These are phyloP conservation scores for Eptesicus fuscus DNA, from an alignment of 2,113 vertebrate species.

Conservation along the genomic window DNA sequence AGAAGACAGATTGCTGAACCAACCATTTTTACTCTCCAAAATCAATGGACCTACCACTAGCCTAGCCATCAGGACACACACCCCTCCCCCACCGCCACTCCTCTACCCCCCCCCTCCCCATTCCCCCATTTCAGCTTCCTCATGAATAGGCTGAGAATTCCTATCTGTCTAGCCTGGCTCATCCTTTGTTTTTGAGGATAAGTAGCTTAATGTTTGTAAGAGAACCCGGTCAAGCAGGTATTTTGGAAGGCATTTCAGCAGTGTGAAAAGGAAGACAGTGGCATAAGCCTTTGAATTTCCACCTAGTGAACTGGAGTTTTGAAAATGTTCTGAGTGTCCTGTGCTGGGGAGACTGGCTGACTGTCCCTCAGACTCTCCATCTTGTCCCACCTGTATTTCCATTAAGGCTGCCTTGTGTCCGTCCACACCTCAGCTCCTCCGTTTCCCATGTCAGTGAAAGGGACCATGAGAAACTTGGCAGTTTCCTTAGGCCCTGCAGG, in stretches of 20 bases:
- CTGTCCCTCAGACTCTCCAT: neutral
- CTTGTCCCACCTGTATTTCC: neutral
- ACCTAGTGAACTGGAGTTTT: neutral
- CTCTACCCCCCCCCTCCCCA: neutral
- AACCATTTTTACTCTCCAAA: neutral
- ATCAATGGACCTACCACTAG: neutral
- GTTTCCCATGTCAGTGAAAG: neutral
- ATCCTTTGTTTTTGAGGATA: neutral
- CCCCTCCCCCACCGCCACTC: neutral
- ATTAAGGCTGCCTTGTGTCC: neutral
- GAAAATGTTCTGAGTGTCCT: neutral
- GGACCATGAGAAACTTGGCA: neutral
- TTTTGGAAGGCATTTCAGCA: neutral
- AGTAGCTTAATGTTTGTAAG: constrained; percentile 11
- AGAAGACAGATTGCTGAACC: neutral
- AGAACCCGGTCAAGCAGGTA: neutral
- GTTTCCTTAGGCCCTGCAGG: neutral
- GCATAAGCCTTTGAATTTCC: neutral
- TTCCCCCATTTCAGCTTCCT: neutral
- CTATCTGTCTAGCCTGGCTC: neutral
- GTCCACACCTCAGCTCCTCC: neutral
- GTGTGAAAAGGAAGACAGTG: neutral
- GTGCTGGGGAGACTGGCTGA: neutral
- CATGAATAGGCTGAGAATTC: neutral
- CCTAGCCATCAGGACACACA: neutral